A percentile compares a stretch with the other conserved stretches of the same genome.
Evolutionary conservation across 2,113 vertebrate species (phyloP).

Genomic region (Phylloscopus trochilus): DNA sequence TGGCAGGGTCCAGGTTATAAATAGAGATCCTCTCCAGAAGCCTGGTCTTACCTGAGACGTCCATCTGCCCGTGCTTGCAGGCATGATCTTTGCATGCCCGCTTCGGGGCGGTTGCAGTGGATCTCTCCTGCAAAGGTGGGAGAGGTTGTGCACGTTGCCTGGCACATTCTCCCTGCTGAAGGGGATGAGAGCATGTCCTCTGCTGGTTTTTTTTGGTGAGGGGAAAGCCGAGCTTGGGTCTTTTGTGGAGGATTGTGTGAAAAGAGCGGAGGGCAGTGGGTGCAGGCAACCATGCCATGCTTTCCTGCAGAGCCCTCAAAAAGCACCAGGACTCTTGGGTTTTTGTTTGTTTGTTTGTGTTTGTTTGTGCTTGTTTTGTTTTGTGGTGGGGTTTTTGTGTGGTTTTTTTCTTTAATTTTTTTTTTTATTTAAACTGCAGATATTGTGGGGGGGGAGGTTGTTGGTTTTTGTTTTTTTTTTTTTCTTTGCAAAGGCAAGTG

Average conservation of each 20-base stretch:
- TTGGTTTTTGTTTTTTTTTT: not conserved
- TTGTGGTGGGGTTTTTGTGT: not conserved
- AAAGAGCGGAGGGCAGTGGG: not conserved
- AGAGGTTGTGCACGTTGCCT: rapidly evolving
- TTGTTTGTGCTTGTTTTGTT: not conserved
- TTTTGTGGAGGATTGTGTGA: not conserved
- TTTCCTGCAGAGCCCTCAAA: not conserved
- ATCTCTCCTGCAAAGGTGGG: not conserved
- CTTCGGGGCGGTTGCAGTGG: not conserved
- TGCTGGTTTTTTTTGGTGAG: not conserved
- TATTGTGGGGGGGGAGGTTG: too few relatives aligned
- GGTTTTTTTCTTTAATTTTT: too few relatives aligned
- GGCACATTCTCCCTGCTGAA: not conserved
- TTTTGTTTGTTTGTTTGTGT: too few relatives aligned
- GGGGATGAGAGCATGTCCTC: rapidly evolving
- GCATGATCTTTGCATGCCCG: not conserved
- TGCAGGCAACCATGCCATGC: not conserved
- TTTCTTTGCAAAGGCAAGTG: rapidly evolving
- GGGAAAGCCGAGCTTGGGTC: rapidly evolving
- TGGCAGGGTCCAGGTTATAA: constrained; percentile 10
- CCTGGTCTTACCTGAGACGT: constrained; percentile 38
- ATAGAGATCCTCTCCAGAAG: constrained; percentile 59
- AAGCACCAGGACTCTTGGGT: not conserved
- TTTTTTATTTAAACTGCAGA: too few relatives aligned
- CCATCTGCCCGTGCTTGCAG: not conserved